These are phyloP conservation scores for Himalopsyche japonica DNA, from an alignment of 2,888 invertebrate species.

Conservation along the genomic window DNA sequence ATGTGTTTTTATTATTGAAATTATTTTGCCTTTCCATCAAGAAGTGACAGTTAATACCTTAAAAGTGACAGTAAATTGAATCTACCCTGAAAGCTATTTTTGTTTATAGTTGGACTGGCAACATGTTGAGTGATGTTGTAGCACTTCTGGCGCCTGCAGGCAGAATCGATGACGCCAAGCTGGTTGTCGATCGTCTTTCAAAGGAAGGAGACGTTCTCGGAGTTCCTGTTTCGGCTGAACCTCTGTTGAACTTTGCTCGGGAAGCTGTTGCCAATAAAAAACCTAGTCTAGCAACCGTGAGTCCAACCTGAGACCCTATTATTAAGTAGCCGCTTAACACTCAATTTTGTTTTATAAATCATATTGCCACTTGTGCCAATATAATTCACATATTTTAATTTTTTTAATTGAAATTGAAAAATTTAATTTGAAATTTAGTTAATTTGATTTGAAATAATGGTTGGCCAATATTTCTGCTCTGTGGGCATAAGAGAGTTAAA, in stretches of 20 bases:
- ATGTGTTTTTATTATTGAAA: too few species aligned
- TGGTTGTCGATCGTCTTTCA: constrained; percentile 59
- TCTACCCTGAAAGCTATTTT: not conserved
- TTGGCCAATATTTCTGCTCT: too few species aligned
- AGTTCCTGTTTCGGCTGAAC: constrained; percentile 58
- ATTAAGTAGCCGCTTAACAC: not conserved
- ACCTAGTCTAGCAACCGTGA: constrained; percentile 58
- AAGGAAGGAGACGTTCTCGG: constrained; percentile 56
- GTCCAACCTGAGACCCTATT: constrained; percentile 37
- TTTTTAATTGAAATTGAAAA: too few species aligned
- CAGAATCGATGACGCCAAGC: constrained; percentile 58
- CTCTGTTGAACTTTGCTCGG: constrained; percentile 59
- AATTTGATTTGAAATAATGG: too few species aligned
- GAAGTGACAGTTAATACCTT: too few species aligned
- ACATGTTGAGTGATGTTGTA: constrained; percentile 64
- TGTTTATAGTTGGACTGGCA: constrained; percentile 60
- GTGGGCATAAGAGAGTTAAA: too few species aligned
- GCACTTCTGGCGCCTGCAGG: constrained; percentile 53
- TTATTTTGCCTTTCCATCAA: too few species aligned
- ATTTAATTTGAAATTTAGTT: too few species aligned
- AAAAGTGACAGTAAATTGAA: too few species aligned
- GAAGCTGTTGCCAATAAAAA: constrained; percentile 58
- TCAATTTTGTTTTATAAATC: not conserved
- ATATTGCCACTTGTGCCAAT: too few species aligned
- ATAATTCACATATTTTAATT: too few species aligned